Evolutionary conservation across 1,140 invertebrate genomes (phyloP).

Genomic region (Cyclargus thomasi): DNA sequence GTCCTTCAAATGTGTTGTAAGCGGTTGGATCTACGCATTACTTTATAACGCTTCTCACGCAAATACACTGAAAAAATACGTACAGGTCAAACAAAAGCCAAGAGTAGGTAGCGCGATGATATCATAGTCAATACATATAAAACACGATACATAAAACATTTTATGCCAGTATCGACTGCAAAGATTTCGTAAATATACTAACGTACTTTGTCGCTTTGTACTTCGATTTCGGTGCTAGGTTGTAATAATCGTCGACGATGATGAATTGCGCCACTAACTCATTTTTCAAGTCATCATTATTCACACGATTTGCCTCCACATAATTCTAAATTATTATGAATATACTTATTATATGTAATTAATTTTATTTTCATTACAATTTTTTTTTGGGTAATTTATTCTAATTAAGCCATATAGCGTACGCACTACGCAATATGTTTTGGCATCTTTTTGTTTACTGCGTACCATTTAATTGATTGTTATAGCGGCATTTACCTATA

Average conservation of each 20-base stretch:
- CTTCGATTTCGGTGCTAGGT: neutral
- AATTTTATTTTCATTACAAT: neutral
- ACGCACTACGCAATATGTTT: neutral
- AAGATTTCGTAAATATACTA: neutral
- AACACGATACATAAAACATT: conserved; percentile 12
- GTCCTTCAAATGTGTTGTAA: conserved; percentile 2
- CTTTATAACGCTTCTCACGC: conserved; percentile 5
- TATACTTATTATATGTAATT: neutral
- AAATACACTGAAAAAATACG: conserved; percentile 3
- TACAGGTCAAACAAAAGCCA: conserved; percentile 8
- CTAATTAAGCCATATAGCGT: neutral
- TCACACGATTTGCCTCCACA: neutral
- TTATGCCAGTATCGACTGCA: neutral
- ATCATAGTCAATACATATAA: conserved; percentile 4
- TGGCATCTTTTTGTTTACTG: neutral
- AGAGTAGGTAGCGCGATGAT: conserved; percentile 11
- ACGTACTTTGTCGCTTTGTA: neutral
- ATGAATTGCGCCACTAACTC: neutral
- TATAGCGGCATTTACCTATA: conserved; percentile 7
- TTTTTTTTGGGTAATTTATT: neutral
- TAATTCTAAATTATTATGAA: neutral
- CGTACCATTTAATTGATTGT: neutral
- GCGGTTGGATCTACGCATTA: conserved; percentile 5
- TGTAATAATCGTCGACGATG: neutral
- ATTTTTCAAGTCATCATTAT: too few species aligned